These are phyloP conservation scores for Sussaba pulchella DNA, from an alignment of 2,888 invertebrate species.

Conservation along the genomic window DNA sequence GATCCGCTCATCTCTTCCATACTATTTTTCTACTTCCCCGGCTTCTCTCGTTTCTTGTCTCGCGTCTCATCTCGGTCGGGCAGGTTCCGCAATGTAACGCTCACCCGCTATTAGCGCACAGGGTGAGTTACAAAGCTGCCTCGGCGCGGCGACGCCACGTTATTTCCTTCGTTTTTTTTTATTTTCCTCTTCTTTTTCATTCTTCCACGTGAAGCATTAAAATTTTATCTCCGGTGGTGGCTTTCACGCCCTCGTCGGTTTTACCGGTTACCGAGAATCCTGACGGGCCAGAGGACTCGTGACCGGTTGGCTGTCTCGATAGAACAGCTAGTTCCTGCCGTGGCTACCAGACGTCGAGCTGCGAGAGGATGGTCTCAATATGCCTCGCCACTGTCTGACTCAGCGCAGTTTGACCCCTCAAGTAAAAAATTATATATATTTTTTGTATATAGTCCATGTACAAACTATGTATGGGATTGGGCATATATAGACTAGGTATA, in stretches of 20 bases:
- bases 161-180: background rate
- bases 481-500: too few species aligned
- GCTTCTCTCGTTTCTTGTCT: conserved; percentile 1
- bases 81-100: conserved; percentile 45
- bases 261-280: conserved; percentile 35
- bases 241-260: conserved; percentile 51
- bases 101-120: conserved; percentile 53
- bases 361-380: background rate
- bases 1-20: conserved; percentile 3
- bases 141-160: conserved; percentile 19
- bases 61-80: conserved; percentile 38
- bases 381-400: too few species aligned
- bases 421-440: too few species aligned
- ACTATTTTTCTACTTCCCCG: conserved; percentile 12
- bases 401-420: too few species aligned
- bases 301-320: background rate
- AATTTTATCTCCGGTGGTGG: conserved; percentile 58
- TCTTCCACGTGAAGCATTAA: conserved; percentile 53
- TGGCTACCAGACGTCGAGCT: conserved; percentile 21
- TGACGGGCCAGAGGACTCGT: conserved; percentile 13
- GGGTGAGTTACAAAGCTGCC: conserved; percentile 58
- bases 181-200: conserved; percentile 5
- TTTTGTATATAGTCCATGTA: too few species aligned
- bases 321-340: background rate
- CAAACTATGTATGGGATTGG: too few species aligned